Percentiles rank a stretch among this genome's conserved stretches.
Conservation (phyloP, 2,888 invertebrate genomes). For the Tricholauxania praeusta region DNA sequence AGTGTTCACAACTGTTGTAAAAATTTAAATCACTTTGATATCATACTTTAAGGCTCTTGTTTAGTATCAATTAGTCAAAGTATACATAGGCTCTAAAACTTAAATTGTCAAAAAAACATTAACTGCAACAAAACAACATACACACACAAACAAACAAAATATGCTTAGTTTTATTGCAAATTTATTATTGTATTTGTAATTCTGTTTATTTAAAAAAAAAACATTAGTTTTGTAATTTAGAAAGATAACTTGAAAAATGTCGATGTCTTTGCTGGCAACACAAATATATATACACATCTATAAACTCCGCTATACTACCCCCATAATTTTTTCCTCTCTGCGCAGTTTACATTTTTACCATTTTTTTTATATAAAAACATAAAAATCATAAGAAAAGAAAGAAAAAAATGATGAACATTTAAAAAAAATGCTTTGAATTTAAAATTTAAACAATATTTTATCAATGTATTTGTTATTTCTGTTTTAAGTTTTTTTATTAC, state of each 20-base stretch:
- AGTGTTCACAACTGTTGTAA: background rate
- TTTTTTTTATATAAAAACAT: constrained; percentile 38
- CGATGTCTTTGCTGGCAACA: constrained; percentile 26
- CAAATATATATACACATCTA: constrained; percentile 40
- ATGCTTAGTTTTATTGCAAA: background rate
- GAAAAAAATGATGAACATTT: constrained; percentile 32
- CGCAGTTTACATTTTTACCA: constrained; percentile 39
- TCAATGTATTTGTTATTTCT: constrained; percentile 41
- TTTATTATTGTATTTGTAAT: constrained; percentile 31
- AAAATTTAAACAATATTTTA: constrained; percentile 41
- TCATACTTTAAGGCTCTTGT: no score
- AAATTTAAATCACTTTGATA: background rate
- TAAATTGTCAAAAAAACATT: background rate
- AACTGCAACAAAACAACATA: constrained; percentile 35
- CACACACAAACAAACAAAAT: constrained; percentile 31
- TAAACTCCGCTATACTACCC: constrained; percentile 13
- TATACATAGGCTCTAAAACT: background rate
- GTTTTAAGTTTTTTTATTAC: constrained; percentile 37
- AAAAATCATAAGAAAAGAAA: constrained; percentile 37
- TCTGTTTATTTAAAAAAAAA: background rate
- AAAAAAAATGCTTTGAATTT: constrained; percentile 38
- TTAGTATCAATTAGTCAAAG: no score
- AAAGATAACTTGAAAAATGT: constrained; percentile 14
- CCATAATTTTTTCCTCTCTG: constrained; percentile 24
- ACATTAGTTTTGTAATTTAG: constrained; percentile 20